These are phyloP conservation scores for Aphelocoma californica DNA, from an alignment of 2,797 vertebrate genomes.

Conservation along the genomic window DNA sequence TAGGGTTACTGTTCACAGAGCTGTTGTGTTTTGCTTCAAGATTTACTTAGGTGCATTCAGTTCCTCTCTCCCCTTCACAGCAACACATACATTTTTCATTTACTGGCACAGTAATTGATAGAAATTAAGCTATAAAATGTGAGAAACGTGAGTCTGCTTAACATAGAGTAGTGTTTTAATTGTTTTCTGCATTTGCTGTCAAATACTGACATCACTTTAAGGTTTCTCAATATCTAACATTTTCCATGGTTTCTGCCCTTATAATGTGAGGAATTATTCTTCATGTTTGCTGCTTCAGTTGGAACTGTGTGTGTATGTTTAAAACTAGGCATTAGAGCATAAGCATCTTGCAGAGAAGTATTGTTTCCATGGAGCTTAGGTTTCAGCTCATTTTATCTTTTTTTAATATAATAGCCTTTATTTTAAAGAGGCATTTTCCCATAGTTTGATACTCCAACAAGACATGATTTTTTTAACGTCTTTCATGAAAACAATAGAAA, in stretches of 20 bases:
- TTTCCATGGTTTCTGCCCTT: background rate
- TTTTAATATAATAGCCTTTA: background rate
- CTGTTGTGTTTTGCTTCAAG: background rate
- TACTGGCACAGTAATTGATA: background rate
- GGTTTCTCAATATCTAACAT: background rate
- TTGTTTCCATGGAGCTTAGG: slow-evolving; percentile 20
- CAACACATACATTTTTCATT: background rate
- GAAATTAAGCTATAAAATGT: background rate
- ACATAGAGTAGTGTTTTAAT: background rate
- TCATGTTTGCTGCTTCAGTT: background rate
- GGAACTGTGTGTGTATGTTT: background rate
- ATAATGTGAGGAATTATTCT: background rate
- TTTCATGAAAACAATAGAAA: background rate
- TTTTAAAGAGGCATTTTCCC: background rate
- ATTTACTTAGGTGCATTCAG: background rate
- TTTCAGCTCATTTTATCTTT: slow-evolving; percentile 13
- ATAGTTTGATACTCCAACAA: background rate
- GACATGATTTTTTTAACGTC: background rate
- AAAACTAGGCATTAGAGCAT: background rate
- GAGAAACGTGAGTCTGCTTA: background rate
- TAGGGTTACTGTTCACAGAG: background rate
- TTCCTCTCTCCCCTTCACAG: background rate
- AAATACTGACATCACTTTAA: background rate
- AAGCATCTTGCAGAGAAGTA: background rate
- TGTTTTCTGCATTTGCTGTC: background rate